These are phyloP conservation scores for Anodontia alba DNA, from an alignment of 2,888 invertebrate species.

Conservation along the genomic window DNA sequence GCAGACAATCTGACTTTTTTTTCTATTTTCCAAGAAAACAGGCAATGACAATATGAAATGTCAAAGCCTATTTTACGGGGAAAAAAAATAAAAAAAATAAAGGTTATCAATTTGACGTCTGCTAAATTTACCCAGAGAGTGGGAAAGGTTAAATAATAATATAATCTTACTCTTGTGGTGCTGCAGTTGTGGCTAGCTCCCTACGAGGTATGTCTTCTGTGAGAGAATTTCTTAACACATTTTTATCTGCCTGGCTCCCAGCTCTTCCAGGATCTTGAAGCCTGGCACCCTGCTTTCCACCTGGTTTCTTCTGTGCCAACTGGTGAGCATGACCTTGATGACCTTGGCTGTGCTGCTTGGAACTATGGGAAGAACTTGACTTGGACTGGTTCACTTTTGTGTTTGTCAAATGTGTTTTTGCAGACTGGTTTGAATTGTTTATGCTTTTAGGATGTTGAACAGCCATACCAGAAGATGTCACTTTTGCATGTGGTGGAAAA, in stretches of 20 bases:
- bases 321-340: slow-evolving; percentile 14
- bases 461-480: slow-evolving; percentile 12
- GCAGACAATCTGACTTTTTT: no score
- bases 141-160: no score
- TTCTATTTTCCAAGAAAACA: no score
- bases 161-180: slow-evolving; percentile 73
- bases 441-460: slow-evolving; percentile 19
- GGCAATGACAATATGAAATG: no score
- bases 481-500: slow-evolving; percentile 42
- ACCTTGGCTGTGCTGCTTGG: slow-evolving; percentile 28
- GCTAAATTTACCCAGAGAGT: no score
- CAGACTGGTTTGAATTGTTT: slow-evolving; percentile 58
- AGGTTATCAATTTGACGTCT: no score
- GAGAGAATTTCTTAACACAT: slow-evolving; percentile 48
- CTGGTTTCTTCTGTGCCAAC: slow-evolving; percentile 30
- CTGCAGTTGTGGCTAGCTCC: slow-evolving; percentile 57
- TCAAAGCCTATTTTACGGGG: no score
- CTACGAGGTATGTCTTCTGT: slow-evolving; percentile 69
- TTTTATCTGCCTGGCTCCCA: slow-evolving; percentile 28
- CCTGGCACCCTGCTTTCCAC: slow-evolving; percentile 26
- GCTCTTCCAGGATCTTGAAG: slow-evolving; percentile 28
- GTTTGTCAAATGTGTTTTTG: slow-evolving; percentile 18
- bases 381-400: slow-evolving; percentile 51
- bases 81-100: no score
- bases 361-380: slow-evolving; percentile 37